These are phyloP conservation scores for Sciurus vulgaris DNA, from an alignment of 2,797 vertebrate species.

Conservation along the genomic window DNA sequence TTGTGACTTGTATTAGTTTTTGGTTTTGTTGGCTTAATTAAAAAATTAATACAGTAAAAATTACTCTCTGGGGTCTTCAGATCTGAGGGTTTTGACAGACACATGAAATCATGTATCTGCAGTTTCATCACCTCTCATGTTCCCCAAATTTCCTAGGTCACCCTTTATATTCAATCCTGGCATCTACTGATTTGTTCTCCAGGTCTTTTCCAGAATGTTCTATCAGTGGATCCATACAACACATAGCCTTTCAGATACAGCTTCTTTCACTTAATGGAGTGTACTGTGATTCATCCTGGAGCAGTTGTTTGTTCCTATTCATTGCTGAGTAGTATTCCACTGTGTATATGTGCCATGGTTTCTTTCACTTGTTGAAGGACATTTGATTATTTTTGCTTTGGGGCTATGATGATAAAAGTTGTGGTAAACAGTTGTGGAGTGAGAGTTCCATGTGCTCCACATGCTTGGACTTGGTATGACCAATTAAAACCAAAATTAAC, in stretches of 20 bases:
- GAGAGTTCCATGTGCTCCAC: background rate
- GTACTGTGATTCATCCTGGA: background rate
- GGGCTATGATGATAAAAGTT: background rate
- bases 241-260: background rate
- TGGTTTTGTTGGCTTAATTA: background rate
- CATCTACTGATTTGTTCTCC: background rate
- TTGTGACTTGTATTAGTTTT: background rate
- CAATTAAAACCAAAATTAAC: background rate
- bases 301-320: too few relatives aligned
- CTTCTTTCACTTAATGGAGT: background rate
- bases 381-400: background rate
- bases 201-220: background rate
- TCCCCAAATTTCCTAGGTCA: background rate
- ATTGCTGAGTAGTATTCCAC: background rate
- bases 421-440: background rate
- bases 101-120: background rate
- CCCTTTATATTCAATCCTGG: background rate
- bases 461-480: background rate
- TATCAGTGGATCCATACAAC: background rate
- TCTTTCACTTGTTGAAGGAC: too few relatives aligned
- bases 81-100: background rate
- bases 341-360: accelerated
- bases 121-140: too few relatives aligned
- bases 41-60: background rate
- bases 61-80: background rate